These are phyloP conservation scores for Sylvilagus bachmani DNA, from an alignment of 2,113 vertebrate genomes.

Conservation along the genomic window DNA sequence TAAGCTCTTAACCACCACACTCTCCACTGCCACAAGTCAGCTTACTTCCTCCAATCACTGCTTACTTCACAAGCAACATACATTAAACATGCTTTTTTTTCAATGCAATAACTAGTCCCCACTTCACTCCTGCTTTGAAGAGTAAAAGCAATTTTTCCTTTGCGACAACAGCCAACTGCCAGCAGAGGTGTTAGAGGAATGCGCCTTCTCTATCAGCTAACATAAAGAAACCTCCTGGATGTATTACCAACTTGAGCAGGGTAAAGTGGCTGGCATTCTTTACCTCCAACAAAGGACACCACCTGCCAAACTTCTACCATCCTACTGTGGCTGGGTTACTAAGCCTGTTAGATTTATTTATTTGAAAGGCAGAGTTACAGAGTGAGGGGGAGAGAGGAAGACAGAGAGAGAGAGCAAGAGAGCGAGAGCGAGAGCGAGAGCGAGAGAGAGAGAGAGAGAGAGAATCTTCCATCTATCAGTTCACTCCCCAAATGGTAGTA, in stretches of 20 bases:
- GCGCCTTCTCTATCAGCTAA: neutral
- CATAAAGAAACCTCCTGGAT: neutral
- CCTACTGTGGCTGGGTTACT: neutral
- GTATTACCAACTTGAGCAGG: neutral
- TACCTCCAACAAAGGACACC: neutral
- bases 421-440: too few relatives aligned
- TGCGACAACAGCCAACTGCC: neutral
- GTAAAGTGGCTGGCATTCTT: neutral
- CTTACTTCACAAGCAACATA: neutral
- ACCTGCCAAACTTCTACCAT: neutral
- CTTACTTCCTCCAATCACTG: neutral
- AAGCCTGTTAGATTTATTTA: neutral
- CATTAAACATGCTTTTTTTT: neutral
- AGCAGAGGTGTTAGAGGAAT: neutral
- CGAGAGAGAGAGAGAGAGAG: too few relatives aligned
- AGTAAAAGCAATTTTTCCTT: conserved; percentile 31
- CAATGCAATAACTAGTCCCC: neutral
- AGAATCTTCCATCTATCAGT: too few relatives aligned
- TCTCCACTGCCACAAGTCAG: neutral
- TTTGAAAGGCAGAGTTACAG: too few relatives aligned
- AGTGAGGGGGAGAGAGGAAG: too few relatives aligned
- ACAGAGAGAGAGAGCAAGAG: too few relatives aligned
- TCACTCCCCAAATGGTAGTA: too few relatives aligned
- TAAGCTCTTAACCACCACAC: neutral
- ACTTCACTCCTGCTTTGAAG: neutral